phyloP scores from a whole-genome alignment of 2,797 vertebrate species.

The Falco novaeseelandiae region DNA sequence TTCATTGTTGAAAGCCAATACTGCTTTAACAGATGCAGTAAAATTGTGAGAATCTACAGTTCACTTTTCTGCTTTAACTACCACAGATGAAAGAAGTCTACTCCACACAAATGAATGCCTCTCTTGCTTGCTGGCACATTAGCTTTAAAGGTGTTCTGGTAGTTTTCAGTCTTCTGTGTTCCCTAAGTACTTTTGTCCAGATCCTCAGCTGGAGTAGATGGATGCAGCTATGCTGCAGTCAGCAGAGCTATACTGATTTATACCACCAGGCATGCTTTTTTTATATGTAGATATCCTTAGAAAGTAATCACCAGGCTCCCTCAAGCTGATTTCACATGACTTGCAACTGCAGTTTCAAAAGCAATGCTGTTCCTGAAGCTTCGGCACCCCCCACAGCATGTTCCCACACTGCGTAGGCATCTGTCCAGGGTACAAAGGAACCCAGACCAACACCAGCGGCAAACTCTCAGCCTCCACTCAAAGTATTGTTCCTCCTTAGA shows the following conservation, averaged over 20 bases:
- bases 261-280: neutral
- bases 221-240: conserved; percentile 7
- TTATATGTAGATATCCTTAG: neutral
- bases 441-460: neutral
- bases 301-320: conserved; percentile 57
- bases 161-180: conserved; percentile 30
- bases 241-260: conserved; percentile 42
- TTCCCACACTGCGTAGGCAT: neutral
- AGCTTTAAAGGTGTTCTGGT: conserved; percentile 64
- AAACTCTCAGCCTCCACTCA: neutral
- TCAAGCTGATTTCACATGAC: conserved; percentile 50
- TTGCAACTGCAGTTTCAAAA: conserved; percentile 2
- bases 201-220: conserved; percentile 19
- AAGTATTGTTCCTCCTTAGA: neutral
- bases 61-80: conserved; percentile 46
- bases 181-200: conserved; percentile 2
- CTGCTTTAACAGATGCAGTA: conserved; percentile 66
- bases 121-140: neutral
- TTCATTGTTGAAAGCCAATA: conserved; percentile 62
- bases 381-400: neutral
- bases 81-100: conserved; percentile 47
- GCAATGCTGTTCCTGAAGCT: neutral
- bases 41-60: conserved; percentile 59
- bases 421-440: neutral
- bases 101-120: neutral